A percentile compares a stretch with the other conserved stretches of the same genome.
These are phyloP conservation scores for Gila orcuttii DNA, from an alignment of 2,113 vertebrate species.

Conservation along the genomic window DNA sequence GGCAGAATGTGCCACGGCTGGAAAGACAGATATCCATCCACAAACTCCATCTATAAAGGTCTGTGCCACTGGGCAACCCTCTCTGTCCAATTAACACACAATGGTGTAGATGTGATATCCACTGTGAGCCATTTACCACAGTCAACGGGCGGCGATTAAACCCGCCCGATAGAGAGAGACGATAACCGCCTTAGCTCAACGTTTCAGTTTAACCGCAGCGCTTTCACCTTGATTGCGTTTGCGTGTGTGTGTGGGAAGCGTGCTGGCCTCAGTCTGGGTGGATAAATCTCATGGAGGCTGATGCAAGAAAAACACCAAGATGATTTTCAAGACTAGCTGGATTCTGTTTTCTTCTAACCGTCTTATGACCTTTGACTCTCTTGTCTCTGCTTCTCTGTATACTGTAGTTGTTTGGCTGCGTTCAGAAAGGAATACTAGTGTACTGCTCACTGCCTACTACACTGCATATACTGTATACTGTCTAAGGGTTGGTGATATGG, in stretches of 20 bases:
- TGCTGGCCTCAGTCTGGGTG: neutral
- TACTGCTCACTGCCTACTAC: neutral
- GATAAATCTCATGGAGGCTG: neutral
- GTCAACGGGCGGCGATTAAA: conserved; percentile 30
- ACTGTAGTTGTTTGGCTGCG: neutral
- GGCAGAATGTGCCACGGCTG: conserved; percentile 11
- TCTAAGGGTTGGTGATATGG: neutral
- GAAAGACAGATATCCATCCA: conserved; percentile 25
- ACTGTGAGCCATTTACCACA: conserved; percentile 27
- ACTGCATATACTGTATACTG: neutral
- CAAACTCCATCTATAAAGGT: conserved; percentile 39
- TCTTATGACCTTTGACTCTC: neutral
- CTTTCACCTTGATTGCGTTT: conserved; percentile 29
- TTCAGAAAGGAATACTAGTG: neutral
- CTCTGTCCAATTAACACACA: conserved; percentile 40
- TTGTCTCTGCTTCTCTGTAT: neutral
- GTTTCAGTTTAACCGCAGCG: neutral
- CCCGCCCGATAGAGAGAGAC: neutral
- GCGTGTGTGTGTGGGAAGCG: conserved; percentile 20
- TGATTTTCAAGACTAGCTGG: neutral
- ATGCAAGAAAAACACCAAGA: conserved; percentile 30
- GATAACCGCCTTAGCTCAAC: neutral
- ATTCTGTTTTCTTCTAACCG: neutral
- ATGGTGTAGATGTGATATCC: conserved; percentile 28
- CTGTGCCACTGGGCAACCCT: conserved; percentile 19